Evolutionary conservation across 2,113 vertebrate genomes (phyloP).

Genomic region (Terrapene triunguis): DNA sequence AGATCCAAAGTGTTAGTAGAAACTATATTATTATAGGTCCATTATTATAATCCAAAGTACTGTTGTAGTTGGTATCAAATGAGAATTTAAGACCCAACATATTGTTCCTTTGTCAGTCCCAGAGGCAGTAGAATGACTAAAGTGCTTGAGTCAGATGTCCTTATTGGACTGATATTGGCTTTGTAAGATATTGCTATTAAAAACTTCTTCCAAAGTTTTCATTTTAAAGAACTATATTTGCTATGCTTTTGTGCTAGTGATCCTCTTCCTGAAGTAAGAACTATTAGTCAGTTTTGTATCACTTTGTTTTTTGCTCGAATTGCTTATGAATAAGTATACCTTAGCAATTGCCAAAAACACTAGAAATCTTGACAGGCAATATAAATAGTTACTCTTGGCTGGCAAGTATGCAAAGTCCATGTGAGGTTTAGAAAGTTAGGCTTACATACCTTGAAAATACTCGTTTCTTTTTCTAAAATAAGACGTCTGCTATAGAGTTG

Average conservation of each 20-base stretch:
- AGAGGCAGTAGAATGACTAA: background rate
- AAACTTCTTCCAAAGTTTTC: background rate
- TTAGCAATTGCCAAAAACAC: background rate
- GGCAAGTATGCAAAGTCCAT: slow-evolving; percentile 7
- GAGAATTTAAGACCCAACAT: background rate
- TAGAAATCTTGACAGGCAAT: slow-evolving; percentile 17
- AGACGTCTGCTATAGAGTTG: background rate
- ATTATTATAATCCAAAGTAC: background rate
- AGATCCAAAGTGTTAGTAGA: background rate
- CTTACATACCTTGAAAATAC: background rate
- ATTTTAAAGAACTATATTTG: background rate
- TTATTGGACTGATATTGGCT: background rate
- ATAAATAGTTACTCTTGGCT: background rate
- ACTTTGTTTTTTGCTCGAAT: background rate
- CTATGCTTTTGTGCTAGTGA: background rate
- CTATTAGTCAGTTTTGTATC: background rate
- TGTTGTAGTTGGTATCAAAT: background rate
- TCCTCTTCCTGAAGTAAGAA: background rate
- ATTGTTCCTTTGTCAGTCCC: accelerated
- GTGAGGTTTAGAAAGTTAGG: background rate
- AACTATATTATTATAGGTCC: background rate
- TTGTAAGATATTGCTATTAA: background rate
- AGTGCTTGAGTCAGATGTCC: background rate
- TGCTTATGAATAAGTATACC: background rate
- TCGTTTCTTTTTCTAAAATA: too few species aligned